phyloP scores from a whole-genome alignment of 2,888 invertebrate species.

The Amblyjoppa proteus region DNA sequence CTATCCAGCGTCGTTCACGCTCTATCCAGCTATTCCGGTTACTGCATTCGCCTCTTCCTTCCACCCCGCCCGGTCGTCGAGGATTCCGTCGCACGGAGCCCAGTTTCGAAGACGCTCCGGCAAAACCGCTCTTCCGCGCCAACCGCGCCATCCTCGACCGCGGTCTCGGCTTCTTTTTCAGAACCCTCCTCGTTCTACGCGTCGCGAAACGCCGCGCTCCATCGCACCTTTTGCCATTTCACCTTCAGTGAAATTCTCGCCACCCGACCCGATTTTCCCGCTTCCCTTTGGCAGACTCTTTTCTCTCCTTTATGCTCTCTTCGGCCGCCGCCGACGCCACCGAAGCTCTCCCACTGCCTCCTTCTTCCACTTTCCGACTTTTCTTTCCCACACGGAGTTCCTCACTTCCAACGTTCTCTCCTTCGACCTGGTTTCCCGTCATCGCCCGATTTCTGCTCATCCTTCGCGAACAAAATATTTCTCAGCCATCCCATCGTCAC shows the following conservation, averaged over 20 bases:
- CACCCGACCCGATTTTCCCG: neutral
- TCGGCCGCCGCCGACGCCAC: constrained; percentile 46
- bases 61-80: constrained; percentile 44
- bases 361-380: constrained; percentile 14
- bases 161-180: constrained; percentile 46
- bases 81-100: constrained; percentile 29
- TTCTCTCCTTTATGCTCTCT: constrained; percentile 50
- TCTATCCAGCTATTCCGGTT: constrained; percentile 35
- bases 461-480: constrained; percentile 51
- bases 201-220: constrained; percentile 54
- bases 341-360: constrained; percentile 37
- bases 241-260: constrained; percentile 51
- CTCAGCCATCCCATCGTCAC: neutral
- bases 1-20: neutral
- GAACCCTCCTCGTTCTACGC: constrained; percentile 35
- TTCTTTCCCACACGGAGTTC: constrained; percentile 21
- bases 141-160: neutral
- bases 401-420: constrained; percentile 22
- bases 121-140: constrained; percentile 31
- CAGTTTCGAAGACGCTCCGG: neutral
- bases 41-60: constrained; percentile 45
- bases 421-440: constrained; percentile 48
- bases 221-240: constrained; percentile 69
- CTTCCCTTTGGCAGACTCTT: constrained; percentile 48
- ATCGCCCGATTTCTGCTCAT: constrained; percentile 44